Percentiles rank a stretch among this genome's conserved stretches.
Conservation (phyloP, 2,113 vertebrate species). For the Chelonoidis abingdonii region DNA sequence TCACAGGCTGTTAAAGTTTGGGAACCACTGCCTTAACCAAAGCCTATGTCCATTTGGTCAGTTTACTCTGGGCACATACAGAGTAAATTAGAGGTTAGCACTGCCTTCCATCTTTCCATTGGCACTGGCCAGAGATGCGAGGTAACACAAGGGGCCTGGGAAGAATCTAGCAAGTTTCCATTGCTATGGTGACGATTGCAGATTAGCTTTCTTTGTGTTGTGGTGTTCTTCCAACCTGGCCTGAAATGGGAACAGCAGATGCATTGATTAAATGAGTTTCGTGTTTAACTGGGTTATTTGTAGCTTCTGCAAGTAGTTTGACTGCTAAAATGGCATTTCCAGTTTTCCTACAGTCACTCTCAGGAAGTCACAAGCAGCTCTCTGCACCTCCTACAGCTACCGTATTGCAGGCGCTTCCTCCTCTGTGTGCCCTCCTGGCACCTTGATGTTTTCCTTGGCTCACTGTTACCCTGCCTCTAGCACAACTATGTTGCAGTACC, state of each 20-base stretch:
- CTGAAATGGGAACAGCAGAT: not conserved
- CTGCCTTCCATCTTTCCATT: not conserved
- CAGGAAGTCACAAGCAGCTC: not conserved
- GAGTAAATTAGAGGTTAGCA: not conserved
- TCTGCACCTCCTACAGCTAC: not conserved
- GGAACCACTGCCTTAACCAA: not conserved
- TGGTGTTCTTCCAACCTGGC: not conserved
- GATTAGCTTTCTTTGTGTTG: not conserved
- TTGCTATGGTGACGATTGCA: not conserved
- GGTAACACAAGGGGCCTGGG: not conserved
- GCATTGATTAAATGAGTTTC: not conserved
- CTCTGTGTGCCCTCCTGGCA: not conserved
- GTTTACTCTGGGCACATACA: not conserved
- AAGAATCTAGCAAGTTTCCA: not conserved
- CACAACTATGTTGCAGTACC: not conserved
- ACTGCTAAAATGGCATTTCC: not conserved
- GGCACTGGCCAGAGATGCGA: not conserved
- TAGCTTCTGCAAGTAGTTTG: not conserved
- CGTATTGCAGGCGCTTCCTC: not conserved
- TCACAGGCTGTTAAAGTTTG: too few relatives aligned
- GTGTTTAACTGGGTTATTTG: not conserved
- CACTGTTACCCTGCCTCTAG: too few relatives aligned
- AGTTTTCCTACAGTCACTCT: not conserved
- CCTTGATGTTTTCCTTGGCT: not conserved
- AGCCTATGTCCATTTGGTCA: not conserved